Base-by-base conservation (phyloP, 2,888 invertebrate genomes). In the Lepas anatifera region DNA sequence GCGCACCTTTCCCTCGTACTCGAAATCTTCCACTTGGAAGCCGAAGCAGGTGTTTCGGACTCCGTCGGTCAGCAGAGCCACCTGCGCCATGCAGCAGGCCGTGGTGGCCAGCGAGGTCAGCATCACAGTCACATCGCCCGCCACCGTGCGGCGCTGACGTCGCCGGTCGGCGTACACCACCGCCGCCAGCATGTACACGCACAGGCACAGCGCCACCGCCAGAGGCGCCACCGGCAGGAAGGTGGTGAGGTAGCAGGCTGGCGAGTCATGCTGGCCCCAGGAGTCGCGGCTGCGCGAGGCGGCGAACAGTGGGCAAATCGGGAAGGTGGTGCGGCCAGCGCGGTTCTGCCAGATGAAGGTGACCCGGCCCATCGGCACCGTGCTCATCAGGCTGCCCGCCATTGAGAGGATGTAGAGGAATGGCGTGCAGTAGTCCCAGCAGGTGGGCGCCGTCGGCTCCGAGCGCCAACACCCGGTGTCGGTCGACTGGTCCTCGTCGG, bases 281-380 rank as follows among this genome's bases (percentile, higher is more conserved):
- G 2, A 8, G 32, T 58, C 58, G 58, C 58, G 58, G 35, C 16
- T 25, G 35, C 58, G 58, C 58, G 58, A 11, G 18, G 58, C 58
- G 1, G 58, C 58, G 58, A 25, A 32, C 32, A 58, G 58, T 35
- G 58, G 58, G 32, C 58, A 58, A 35, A 58, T 58, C 32, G 58
- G 22, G 58, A 22, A 32, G 58, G 18, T 35, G 22, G 22, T 32
- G 16, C 22, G 58, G 58, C 58, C 58, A 35, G 58, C 58, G 22
- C 58, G 58, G 58, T 58, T 58, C 58, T 58, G 58, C 58, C 58
- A 58, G 58, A 58, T 35, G 58, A 58, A 58, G 8, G 58, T 58
- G 35, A 58, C 32, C 13, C 58, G 58, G 58, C 58, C 58, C 58
- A 58, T 58, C 22, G 58, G 58, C 32, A 58, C 32, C 22, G 35